A percentile compares a stretch with the other conserved stretches of the same genome.
phyloP scores from a whole-genome alignment of 2,113 vertebrate species.

The Sebastes schlegelii region DNA sequence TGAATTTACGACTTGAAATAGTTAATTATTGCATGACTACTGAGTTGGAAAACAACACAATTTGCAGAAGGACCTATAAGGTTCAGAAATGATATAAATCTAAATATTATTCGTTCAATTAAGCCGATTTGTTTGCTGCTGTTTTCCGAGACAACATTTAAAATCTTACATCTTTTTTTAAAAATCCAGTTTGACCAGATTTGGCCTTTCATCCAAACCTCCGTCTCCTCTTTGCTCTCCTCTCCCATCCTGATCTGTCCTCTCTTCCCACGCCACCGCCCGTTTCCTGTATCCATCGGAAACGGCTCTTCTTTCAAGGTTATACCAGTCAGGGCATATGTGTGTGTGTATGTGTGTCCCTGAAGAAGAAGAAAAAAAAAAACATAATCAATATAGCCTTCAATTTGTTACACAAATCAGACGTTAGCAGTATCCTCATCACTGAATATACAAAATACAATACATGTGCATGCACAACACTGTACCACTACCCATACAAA shows the following conservation, averaged over 20 bases:
- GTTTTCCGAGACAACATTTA: not conserved
- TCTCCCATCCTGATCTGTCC: slow-evolving; percentile 42
- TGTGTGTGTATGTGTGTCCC: slow-evolving; percentile 27
- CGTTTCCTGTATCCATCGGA: slow-evolving; percentile 62
- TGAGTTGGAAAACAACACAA: not conserved
- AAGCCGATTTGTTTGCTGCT: not conserved
- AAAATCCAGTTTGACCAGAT: not conserved
- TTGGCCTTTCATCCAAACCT: slow-evolving; percentile 1
- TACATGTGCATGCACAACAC: not conserved
- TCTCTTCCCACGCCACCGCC: slow-evolving; percentile 26
- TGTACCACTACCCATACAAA: not conserved
- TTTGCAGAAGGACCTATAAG: not conserved
- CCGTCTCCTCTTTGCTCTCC: slow-evolving; percentile 11
- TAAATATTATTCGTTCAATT: not conserved
- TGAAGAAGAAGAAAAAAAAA: slow-evolving; percentile 12
- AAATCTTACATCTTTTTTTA: not conserved
- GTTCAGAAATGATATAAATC: not conserved
- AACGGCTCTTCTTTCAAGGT: slow-evolving; percentile 78
- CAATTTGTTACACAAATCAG: slow-evolving; percentile 36
- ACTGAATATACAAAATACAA: slow-evolving; percentile 2
- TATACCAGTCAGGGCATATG: slow-evolving; percentile 50
- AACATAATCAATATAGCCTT: slow-evolving; percentile 49
- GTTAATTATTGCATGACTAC: not conserved
- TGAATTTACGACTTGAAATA: not conserved
- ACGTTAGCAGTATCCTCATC: not conserved